Percentiles rank a stretch among this genome's conserved stretches.
Evolutionary conservation across 1,140 invertebrate genomes (phyloP).

Genomic region (Acromyrmex heyeri): DNA sequence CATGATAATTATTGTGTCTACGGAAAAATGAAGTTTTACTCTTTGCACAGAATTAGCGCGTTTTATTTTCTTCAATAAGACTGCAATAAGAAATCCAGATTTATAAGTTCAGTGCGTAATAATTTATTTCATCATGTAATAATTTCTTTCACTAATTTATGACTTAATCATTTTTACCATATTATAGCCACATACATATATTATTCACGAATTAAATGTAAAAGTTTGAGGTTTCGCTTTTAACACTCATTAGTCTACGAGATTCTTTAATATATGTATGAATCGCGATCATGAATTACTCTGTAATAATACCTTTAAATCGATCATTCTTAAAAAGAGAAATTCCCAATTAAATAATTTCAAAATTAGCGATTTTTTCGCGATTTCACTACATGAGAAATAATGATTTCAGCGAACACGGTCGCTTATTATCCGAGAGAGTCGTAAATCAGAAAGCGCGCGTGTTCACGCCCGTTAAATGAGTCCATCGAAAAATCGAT

Average conservation of each 20-base stretch:
- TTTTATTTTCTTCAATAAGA: neutral
- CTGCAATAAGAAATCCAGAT: neutral
- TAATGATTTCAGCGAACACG: slow-evolving; percentile 21
- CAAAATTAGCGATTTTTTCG: slow-evolving; percentile 38
- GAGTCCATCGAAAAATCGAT: slow-evolving; percentile 69
- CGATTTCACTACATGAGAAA: slow-evolving; percentile 25
- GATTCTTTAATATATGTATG: neutral
- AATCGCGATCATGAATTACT: neutral
- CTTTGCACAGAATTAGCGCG: neutral
- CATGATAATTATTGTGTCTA: slow-evolving; percentile 10
- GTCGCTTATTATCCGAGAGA: slow-evolving; percentile 42
- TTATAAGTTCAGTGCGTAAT: neutral
- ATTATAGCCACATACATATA: too few relatives aligned
- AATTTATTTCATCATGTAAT: neutral
- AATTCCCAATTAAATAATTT: slow-evolving; percentile 48
- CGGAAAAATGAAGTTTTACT: neutral
- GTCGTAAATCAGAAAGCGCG: slow-evolving; percentile 68
- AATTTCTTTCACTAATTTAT: slow-evolving; percentile 10
- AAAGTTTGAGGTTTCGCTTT: neutral
- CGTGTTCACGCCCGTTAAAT: slow-evolving; percentile 69
- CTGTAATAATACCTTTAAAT: neutral
- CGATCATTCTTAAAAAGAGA: slow-evolving; percentile 19
- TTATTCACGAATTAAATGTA: neutral
- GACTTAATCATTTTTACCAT: slow-evolving; percentile 7
- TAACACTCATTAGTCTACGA: neutral